phyloP scores from a whole-genome alignment of 2,113 vertebrate genomes.

The Callospermophilus lateralis region DNA sequence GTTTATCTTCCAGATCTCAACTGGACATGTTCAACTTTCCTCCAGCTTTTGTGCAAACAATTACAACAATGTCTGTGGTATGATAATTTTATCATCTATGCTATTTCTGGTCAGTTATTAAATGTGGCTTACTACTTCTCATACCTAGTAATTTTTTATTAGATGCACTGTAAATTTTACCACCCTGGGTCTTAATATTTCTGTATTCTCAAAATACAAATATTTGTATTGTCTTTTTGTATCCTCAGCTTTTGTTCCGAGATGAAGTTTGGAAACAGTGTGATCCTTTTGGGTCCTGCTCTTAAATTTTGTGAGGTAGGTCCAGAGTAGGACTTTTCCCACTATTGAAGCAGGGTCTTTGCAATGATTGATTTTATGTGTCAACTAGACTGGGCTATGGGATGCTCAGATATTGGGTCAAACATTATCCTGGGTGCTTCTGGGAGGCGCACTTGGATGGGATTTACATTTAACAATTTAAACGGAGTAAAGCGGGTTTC shows the following conservation, averaged over 20 bases:
- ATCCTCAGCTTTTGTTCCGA: constrained; percentile 22
- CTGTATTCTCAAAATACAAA: neutral
- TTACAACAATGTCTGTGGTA: neutral
- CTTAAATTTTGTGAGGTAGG: neutral
- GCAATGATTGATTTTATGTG: neutral
- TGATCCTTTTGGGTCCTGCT: neutral
- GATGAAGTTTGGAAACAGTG: neutral
- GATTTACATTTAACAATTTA: neutral
- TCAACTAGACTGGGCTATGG: neutral
- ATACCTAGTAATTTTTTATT: neutral
- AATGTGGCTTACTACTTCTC: neutral
- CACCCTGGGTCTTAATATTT: neutral
- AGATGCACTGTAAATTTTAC: neutral
- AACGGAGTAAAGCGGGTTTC: neutral
- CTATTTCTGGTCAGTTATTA: neutral
- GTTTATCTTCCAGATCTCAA: neutral
- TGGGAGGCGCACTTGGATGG: neutral
- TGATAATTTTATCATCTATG: neutral
- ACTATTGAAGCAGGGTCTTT: neutral
- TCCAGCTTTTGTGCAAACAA: neutral
- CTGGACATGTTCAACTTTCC: neutral
- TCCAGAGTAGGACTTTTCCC: neutral
- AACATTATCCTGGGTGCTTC: neutral
- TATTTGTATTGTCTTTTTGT: no score
- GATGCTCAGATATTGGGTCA: neutral